Evolutionary conservation across 2,888 invertebrate genomes (phyloP), one percentile per base, ranked within the genome.

Genomic region (Ophonus ardosiacus): DNA sequence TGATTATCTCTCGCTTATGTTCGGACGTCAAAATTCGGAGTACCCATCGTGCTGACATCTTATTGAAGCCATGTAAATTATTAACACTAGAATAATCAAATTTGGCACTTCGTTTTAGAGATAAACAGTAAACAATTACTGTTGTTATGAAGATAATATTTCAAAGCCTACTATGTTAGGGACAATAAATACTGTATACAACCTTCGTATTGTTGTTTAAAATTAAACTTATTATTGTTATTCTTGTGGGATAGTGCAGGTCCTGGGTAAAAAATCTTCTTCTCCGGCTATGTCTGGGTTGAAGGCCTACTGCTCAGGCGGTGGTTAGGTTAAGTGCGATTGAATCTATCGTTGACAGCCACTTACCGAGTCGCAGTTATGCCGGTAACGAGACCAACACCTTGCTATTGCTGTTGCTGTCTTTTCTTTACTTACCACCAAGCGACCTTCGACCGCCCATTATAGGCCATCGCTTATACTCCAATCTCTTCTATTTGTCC

Each of bases 341-440:
- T 68, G 68, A 68, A 68, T 68, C 68, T 68, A 31, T 68, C 68
- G 68, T 68, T 68, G 68, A 68, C 68, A 68, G 68, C 31, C 68
- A 68, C 68, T 68, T 68, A 68, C 68, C 68, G 24, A 68, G 68
- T 68, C 68, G 38, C 68, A 68, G 68, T 68, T 68, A 31, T 68
- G 68, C 38, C n/a, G 38, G 68, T 68, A 68, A 68, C 68, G 68
- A 68, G 68, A 68, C 68, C 68, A 68, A 68, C 68, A 68, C 68
- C 68, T 68, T 15, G 31, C 24, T 24, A 3, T 1, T 24, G 24
- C 31, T 31, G 31, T 31, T 31, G 31, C 13, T 51, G 43, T 51
- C 43, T 51, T 8, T 51, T 51, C 43, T 8, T 51, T 51, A 13
- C 43, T 68, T 68, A 38, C 24, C 31, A 68, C 31, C 7, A 31